phyloP scores from a whole-genome alignment of 2,888 invertebrate species.

The Spialia ferax region DNA sequence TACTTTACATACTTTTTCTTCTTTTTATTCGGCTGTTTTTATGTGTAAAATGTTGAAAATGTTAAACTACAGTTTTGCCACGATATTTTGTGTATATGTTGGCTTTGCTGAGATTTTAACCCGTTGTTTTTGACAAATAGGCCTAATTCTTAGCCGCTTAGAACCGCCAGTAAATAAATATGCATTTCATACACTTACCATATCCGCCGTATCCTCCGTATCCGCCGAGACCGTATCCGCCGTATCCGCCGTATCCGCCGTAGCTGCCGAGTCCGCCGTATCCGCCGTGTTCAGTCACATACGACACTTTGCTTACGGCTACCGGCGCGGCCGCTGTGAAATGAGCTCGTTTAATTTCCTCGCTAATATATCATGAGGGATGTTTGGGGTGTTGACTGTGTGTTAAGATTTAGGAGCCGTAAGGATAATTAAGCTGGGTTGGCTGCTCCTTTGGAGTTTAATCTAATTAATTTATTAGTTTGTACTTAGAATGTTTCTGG shows the following conservation, averaged over 20 bases:
- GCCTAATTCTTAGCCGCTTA: too few species aligned
- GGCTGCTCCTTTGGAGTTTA: not conserved
- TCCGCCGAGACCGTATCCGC: slow-evolving; percentile 56
- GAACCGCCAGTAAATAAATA: not conserved
- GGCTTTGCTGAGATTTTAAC: too few species aligned
- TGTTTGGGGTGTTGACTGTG: not conserved
- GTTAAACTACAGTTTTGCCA: too few species aligned
- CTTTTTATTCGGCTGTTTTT: too few species aligned
- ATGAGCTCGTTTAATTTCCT: slow-evolving; percentile 36
- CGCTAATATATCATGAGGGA: slow-evolving; percentile 24
- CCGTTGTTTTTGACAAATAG: too few species aligned
- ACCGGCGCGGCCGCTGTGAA: slow-evolving; percentile 55
- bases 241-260: slow-evolving; percentile 57
- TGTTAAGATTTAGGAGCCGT: slow-evolving; percentile 13
- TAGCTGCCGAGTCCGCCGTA: slow-evolving; percentile 60
- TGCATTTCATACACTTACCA: not conserved
- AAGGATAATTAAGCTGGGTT: not conserved
- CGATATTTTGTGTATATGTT: too few species aligned
- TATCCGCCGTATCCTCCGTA: slow-evolving; percentile 57
- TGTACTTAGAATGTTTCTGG: slow-evolving; percentile 4
- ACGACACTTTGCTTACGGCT: slow-evolving; percentile 69
- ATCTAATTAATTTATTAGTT: slow-evolving; percentile 7
- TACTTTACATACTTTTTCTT: too few species aligned
- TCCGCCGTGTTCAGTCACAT: slow-evolving; percentile 58
- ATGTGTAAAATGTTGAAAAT: too few species aligned